Conservation (phyloP, 2,888 invertebrate species). For the Mesopsocus fuscifrons region DNA sequence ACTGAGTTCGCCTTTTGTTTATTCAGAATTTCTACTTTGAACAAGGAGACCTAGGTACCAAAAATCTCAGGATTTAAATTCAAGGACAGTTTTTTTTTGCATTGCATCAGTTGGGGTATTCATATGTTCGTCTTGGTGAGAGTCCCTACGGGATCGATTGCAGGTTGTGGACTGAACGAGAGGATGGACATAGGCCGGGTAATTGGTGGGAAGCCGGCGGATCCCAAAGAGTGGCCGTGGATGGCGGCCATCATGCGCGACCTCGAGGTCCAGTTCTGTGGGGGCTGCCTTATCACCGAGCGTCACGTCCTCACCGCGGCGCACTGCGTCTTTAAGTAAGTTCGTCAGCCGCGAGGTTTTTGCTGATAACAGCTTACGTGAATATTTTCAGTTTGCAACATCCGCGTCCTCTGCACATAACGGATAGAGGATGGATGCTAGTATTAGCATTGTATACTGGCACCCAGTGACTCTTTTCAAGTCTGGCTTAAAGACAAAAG, state of each 20-base stretch:
- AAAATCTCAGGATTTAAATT: too few species aligned
- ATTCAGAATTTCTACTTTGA: too few species aligned
- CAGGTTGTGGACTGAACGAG: constrained; percentile 27
- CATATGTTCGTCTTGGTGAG: too few species aligned
- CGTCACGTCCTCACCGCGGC: constrained; percentile 59
- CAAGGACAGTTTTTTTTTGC: too few species aligned
- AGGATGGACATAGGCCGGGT: constrained; percentile 22
- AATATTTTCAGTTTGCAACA: too few species aligned
- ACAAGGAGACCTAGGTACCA: too few species aligned
- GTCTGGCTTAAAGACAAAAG: too few species aligned
- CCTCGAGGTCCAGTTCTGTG: constrained; percentile 47
- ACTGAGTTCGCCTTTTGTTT: too few species aligned
- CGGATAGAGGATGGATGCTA: constrained; percentile 8
- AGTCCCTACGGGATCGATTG: too few species aligned
- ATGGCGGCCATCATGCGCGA: constrained; percentile 54
- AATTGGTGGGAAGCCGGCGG: constrained; percentile 16
- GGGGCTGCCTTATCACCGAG: constrained; percentile 62
- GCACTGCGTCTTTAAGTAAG: constrained; percentile 45
- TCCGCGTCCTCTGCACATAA: constrained; percentile 14
- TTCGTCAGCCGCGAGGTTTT: too few species aligned
- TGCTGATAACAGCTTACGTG: neutral
- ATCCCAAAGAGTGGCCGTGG: constrained; percentile 57
- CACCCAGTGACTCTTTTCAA: neutral
- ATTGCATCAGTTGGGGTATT: too few species aligned
- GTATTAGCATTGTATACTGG: constrained; percentile 9